Conservation (phyloP, 1,140 invertebrate genomes). For the Platyscapa corneri region DNA sequence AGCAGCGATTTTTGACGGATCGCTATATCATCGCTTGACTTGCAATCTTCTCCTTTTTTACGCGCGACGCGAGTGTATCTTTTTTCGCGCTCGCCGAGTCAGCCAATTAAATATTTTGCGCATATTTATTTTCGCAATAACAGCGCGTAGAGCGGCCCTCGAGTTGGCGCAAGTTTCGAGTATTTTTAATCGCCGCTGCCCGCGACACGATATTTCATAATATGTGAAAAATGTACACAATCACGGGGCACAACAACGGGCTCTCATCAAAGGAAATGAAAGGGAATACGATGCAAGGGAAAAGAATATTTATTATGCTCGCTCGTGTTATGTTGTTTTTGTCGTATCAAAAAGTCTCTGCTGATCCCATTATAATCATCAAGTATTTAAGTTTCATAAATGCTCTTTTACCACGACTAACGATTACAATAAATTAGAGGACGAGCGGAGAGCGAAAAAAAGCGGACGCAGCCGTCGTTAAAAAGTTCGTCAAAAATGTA, state of each 20-base stretch:
- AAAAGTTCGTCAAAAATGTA: slow-evolving; percentile 43
- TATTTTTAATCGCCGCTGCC: too few species aligned
- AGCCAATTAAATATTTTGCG: not conserved
- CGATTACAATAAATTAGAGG: slow-evolving; percentile 24
- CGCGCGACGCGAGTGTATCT: not conserved
- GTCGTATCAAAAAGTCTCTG: not conserved
- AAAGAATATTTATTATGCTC: not conserved
- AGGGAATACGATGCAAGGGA: not conserved
- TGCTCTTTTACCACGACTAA: not conserved
- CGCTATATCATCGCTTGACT: slow-evolving; percentile 20
- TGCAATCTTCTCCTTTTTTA: not conserved
- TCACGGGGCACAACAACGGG: not conserved
- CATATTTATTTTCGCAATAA: too few species aligned
- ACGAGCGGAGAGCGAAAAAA: not conserved
- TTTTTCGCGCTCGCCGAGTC: not conserved
- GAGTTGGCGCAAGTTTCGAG: too few species aligned
- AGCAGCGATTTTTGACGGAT: slow-evolving; percentile 11
- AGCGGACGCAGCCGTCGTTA: not conserved
- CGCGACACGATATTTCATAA: too few species aligned
- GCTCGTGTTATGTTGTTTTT: not conserved
- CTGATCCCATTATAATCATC: slow-evolving; percentile 21
- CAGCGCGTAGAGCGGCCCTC: too few species aligned
- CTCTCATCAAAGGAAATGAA: not conserved
- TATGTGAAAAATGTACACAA: not conserved
- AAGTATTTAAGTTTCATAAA: slow-evolving; percentile 36